These are phyloP conservation scores for Anguilla marmorata DNA, from an alignment of 2,797 vertebrate species.

Conservation along the genomic window DNA sequence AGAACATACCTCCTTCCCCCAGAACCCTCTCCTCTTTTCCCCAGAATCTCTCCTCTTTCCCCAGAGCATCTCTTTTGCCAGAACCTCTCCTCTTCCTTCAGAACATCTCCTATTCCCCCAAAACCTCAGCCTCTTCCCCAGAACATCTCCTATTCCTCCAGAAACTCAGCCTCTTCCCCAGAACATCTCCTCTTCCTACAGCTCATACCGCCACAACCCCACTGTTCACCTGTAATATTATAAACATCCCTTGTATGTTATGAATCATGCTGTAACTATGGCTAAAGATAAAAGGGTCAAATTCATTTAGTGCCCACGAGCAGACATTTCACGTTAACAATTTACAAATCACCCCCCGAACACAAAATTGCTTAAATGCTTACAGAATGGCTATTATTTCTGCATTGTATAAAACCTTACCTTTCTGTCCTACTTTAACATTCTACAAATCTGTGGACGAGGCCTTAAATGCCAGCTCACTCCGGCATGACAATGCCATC, in stretches of 20 bases:
- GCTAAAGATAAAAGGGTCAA: neutral
- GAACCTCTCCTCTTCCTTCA: too few relatives aligned
- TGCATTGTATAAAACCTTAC: neutral
- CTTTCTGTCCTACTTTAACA: neutral
- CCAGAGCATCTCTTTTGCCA: too few relatives aligned
- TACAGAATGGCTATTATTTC: neutral
- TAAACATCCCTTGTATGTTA: neutral
- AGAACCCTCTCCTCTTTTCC: too few relatives aligned
- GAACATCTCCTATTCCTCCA: too few relatives aligned
- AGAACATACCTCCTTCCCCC: too few relatives aligned
- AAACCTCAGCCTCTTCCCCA: too few relatives aligned
- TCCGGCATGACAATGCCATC: neutral
- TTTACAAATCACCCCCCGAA: neutral
- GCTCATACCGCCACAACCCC: too few relatives aligned
- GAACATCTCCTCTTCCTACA: too few relatives aligned
- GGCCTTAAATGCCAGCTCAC: neutral
- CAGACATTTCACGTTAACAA: neutral
- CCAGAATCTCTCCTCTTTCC: too few relatives aligned
- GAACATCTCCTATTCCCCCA: too few relatives aligned
- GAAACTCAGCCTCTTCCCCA: too few relatives aligned
- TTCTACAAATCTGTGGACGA: neutral
- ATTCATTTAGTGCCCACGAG: neutral
- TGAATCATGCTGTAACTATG: neutral
- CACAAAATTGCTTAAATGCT: neutral
- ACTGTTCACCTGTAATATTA: too few relatives aligned